Evolutionary conservation across 2,888 invertebrate species (phyloP).

Genomic region (Phengaris alcon): DNA sequence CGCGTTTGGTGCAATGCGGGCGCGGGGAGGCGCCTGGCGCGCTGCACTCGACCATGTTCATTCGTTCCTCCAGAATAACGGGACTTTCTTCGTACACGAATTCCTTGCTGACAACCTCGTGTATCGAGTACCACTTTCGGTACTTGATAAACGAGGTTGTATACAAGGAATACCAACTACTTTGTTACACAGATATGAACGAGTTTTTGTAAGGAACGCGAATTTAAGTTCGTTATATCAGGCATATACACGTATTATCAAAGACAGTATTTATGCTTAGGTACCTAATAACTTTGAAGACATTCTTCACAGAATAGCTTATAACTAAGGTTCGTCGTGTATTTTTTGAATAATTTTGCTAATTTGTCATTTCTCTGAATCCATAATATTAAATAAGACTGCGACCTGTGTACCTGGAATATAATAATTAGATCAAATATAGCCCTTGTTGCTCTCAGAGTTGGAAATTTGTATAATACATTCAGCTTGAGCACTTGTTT

Average conservation of each 20-base stretch:
- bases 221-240: no score
- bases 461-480: slow-evolving; percentile 34
- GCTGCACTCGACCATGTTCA: slow-evolving; percentile 23
- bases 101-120: background rate
- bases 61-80: slow-evolving; percentile 13
- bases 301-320: no score
- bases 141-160: background rate
- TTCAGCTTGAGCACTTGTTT: slow-evolving; percentile 44
- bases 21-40: background rate
- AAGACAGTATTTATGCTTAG: no score
- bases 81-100: background rate
- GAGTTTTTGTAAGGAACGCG: no score
- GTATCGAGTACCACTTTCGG: no score
- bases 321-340: no score
- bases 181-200: no score
- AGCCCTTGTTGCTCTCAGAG: background rate
- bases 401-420: background rate
- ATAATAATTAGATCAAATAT: background rate
- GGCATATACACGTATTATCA: no score
- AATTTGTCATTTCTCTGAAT: background rate
- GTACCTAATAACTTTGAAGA: no score
- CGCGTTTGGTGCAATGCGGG: slow-evolving; percentile 27
- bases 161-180: no score
- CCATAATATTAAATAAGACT: background rate
- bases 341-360: no score